Evolutionary conservation across 2,797 vertebrate species (phyloP), one percentile per base, ranked within the genome.

Genomic region (Etheostoma perlongum): DNA sequence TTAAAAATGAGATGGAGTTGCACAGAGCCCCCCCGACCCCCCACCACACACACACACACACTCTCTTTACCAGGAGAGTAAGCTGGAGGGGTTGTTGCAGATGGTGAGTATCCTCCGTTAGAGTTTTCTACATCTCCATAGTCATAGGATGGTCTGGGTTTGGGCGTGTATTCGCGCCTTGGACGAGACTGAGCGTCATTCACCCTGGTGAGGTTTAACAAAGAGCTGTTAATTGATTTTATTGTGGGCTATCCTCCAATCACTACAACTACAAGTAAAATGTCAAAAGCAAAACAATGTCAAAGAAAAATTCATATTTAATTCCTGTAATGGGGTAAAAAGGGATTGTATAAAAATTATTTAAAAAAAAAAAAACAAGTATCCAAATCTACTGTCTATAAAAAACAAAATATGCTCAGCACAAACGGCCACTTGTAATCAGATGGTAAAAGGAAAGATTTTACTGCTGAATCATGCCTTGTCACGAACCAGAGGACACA

Each of bases 121-220:
- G 97, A 95, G 27, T 96, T 93, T 68, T 97, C 96, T 0, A 74
- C 33, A 1, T 97, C 96, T 19, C 92, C 94, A 0, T 93, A 96
- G 59, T 98, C 96, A 0, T 93, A 96, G 0, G 82, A 65, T 53
- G 96, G 96, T 62, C 95, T 93, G 46, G 97, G 95, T 74, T 96
- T 94, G 18, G 97, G 96, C 54, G 95, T 96, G 84, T 95, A 96
- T 66, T 98, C 95, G 48, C 95, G 82, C 69, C 84, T 96, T 72
- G 97, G 97, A 2, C 94, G 96, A 11, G 95, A 95, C 47, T 97
- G 96, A 19, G 96, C 95, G 1, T 97, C 95, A 36, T 86, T 93
- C 78, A 99, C 93, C 85, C 98, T 99, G 92, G 11, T 1, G 6
- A 40, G 21, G 16, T 18, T n/a, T 27, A 72, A 59, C 16, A 59